A percentile compares a stretch with the other conserved stretches of the same genome.
These are phyloP conservation scores for Parthenolecanium corni DNA, from an alignment of 2,888 invertebrate genomes.

Conservation along the genomic window DNA sequence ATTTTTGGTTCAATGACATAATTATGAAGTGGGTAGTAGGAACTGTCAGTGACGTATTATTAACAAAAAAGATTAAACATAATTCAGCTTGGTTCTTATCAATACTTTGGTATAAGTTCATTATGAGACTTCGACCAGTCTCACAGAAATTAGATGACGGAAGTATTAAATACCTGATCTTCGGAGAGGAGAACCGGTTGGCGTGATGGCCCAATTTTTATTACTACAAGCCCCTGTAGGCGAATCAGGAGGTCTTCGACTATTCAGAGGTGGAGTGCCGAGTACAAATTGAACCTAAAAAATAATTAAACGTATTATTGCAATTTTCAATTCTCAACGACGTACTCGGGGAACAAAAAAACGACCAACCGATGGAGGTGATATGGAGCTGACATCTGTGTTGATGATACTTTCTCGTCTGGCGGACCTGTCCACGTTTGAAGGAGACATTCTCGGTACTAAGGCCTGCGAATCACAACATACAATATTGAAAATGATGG, in stretches of 20 bases:
- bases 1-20: too few relatives aligned
- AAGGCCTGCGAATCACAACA: too few relatives aligned
- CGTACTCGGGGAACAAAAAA: not conserved
- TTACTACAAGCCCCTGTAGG: constrained; percentile 51
- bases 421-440: constrained; percentile 18
- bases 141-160: too few relatives aligned
- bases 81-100: too few relatives aligned
- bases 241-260: constrained; percentile 48
- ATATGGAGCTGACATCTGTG: constrained; percentile 76
- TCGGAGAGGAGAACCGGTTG: constrained; percentile 55
- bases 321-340: not conserved
- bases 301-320: constrained; percentile 18
- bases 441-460: constrained; percentile 1
- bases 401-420: constrained; percentile 30
- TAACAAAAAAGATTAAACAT: too few relatives aligned
- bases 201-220: constrained; percentile 73
- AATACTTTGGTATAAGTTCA: too few relatives aligned
- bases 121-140: too few relatives aligned
- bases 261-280: constrained; percentile 68
- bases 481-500: too few relatives aligned
- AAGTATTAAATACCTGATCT: constrained; percentile 41
- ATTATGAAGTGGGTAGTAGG: too few relatives aligned
- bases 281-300: constrained; percentile 66
- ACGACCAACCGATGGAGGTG: constrained; percentile 68
- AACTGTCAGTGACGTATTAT: too few relatives aligned